Evolutionary conservation across 2,113 vertebrate genomes (phyloP).

Genomic region (Noturus placidus): DNA sequence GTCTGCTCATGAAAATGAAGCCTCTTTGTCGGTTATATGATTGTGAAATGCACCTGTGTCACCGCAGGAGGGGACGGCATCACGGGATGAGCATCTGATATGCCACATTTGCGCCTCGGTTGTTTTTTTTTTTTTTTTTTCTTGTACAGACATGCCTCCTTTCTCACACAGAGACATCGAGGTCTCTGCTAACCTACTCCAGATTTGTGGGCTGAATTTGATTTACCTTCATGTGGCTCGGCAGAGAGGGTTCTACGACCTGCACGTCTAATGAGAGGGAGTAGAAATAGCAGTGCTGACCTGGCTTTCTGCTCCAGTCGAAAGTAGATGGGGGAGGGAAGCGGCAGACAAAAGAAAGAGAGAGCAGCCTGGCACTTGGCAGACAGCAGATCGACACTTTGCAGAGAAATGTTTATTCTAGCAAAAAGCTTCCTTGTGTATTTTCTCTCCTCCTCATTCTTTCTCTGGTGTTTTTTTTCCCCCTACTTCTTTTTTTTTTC

Average conservation of each 20-base stretch:
- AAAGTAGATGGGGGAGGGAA: constrained; percentile 57
- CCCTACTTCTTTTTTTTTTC: background rate
- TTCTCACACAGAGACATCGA: background rate
- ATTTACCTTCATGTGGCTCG: constrained; percentile 7
- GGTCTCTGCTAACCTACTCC: background rate
- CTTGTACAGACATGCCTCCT: background rate
- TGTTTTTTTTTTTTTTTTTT: background rate
- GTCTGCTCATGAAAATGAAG: constrained; percentile 27
- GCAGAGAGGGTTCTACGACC: background rate
- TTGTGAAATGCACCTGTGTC: constrained; percentile 41
- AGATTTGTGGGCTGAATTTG: background rate
- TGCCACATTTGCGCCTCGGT: background rate
- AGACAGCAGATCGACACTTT: constrained; percentile 62
- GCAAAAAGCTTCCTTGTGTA: constrained; percentile 61
- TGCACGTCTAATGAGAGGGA: constrained; percentile 39
- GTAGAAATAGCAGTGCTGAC: constrained; percentile 46
- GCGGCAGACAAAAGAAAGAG: constrained; percentile 49
- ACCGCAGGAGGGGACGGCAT: constrained; percentile 2
- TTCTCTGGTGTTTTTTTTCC: background rate
- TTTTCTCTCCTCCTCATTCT: constrained; percentile 56
- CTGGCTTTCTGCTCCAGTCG: constrained; percentile 60
- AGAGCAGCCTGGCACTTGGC: constrained; percentile 60
- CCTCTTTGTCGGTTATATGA: constrained; percentile 24
- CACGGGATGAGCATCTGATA: constrained; percentile 7
- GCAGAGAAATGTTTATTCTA: constrained; percentile 66